Base-by-base conservation (phyloP, 2,797 vertebrate species). In the Columba guinea region DNA sequence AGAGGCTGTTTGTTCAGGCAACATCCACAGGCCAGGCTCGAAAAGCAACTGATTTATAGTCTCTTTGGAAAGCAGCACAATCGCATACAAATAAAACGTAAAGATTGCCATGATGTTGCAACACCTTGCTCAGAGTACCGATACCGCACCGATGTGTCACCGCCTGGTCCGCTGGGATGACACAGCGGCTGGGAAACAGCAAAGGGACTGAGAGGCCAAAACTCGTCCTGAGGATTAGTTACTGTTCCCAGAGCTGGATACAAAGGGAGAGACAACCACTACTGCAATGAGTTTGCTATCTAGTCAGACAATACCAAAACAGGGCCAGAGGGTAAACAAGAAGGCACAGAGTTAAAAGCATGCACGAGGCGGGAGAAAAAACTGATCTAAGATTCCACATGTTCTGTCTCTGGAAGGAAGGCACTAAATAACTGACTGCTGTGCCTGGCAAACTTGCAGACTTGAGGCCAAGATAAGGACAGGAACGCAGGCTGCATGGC, bases 1-100 rank as follows among this genome's bases (percentile, higher is more conserved):
- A 90, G 37, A 55, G 87, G 37, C 84, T 97, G 32, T 97, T 97
- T 96, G 83, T 58, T 96, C 87, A 89, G 93, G 87, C 84, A 85
- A 87, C 87, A 96, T 91, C 89, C 78, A 41, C 37, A 32, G 64
- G 49, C 56, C 75, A 62, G 80, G 64, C 75, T 95, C 86, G 75
- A 56, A 46, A 80, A 84, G 62, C 67, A 48, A 92, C 80, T 63
- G 55, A 84, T 94, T 94, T 89, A 89, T n/a, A 60, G 92, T 39
- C 95, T 93, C 9, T 93, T 93, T 96, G 92, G 91, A 95, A 84
- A 95, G 19, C 48, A 22, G n/a, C 59, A 81, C 48, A n/a, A 75
- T 49, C 34, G 4, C 79, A 68, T 27, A 81, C 70, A 95, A 87
- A 83, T 58, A 88, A 62, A 74, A 78, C 59, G 37, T 32, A 27